These are phyloP conservation scores for Tachina fera DNA, from an alignment of 2,888 invertebrate genomes.

Conservation along the genomic window DNA sequence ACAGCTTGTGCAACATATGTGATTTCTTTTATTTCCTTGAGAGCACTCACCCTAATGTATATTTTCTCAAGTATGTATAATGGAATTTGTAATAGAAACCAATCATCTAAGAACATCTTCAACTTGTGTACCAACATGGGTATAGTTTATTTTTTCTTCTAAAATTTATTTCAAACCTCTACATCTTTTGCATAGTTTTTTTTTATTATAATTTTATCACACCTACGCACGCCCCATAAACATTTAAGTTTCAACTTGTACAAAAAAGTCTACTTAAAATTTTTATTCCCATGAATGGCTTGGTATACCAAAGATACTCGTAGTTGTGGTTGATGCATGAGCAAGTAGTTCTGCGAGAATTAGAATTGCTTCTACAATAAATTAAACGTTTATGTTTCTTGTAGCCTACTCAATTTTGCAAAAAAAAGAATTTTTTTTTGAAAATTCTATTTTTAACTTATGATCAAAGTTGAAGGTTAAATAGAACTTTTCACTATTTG, in stretches of 20 bases:
- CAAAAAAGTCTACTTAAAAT: conserved; percentile 3
- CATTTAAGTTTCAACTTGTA: neutral
- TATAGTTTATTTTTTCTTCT: neutral
- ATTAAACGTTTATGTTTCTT: neutral
- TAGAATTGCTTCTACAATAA: conserved; percentile 7
- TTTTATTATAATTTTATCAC: conserved; percentile 7
- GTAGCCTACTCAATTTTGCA: neutral
- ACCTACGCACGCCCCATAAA: conserved; percentile 29
- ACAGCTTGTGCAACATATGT: too few relatives aligned
- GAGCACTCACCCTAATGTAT: too few relatives aligned
- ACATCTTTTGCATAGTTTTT: neutral
- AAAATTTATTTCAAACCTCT: conserved; percentile 2
- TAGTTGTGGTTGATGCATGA: neutral
- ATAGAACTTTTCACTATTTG: neutral
- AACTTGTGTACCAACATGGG: neutral
- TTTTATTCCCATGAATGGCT: conserved; percentile 44
- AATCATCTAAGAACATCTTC: neutral
- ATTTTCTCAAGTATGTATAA: too few relatives aligned
- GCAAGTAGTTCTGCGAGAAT: conserved; percentile 6
- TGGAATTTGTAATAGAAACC: too few relatives aligned
- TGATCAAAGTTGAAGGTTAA: conserved; percentile 12
- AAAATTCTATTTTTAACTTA: neutral
- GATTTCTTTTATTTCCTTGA: too few relatives aligned
- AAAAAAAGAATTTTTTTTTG: neutral
- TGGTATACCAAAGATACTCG: conserved; percentile 1